Percentiles rank a stretch among this genome's conserved stretches.
phyloP scores from a whole-genome alignment of 2,113 vertebrate species.

The Gymnobelideus leadbeateri region DNA sequence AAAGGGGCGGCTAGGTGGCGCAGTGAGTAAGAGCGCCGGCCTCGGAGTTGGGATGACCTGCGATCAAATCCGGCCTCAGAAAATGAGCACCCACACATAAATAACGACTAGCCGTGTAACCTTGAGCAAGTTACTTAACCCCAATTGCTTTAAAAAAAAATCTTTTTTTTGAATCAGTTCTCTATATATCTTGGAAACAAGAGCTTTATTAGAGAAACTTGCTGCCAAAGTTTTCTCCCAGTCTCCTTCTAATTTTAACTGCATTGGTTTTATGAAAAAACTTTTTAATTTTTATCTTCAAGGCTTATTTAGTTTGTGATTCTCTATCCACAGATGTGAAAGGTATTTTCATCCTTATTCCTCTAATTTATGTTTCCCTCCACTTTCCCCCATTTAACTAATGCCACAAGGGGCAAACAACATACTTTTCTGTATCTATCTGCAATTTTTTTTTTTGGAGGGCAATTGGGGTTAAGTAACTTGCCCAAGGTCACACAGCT shows the following conservation, averaged over 20 bases:
- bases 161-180: too few species aligned
- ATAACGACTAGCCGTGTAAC: too few species aligned
- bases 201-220: background rate
- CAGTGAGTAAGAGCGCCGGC: too few species aligned
- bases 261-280: background rate
- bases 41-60: too few species aligned
- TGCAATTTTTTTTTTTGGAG: too few species aligned
- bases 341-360: background rate
- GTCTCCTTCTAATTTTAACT: background rate
- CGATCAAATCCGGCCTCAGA: too few species aligned
- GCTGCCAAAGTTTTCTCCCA: background rate
- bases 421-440: background rate
- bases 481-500: too few species aligned
- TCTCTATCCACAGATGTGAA: background rate
- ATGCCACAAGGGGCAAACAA: background rate
- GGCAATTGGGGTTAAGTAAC: too few species aligned
- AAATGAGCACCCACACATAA: too few species aligned
- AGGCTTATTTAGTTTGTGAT: background rate
- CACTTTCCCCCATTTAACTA: background rate
- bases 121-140: too few species aligned
- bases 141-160: too few species aligned
- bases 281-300: background rate
- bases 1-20: too few species aligned
- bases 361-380: background rate
- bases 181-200: background rate